Evolutionary conservation across 2,113 vertebrate genomes (phyloP), one percentile per base, ranked within the genome.

Genomic region (Paramisgurnus dabryanus): DNA sequence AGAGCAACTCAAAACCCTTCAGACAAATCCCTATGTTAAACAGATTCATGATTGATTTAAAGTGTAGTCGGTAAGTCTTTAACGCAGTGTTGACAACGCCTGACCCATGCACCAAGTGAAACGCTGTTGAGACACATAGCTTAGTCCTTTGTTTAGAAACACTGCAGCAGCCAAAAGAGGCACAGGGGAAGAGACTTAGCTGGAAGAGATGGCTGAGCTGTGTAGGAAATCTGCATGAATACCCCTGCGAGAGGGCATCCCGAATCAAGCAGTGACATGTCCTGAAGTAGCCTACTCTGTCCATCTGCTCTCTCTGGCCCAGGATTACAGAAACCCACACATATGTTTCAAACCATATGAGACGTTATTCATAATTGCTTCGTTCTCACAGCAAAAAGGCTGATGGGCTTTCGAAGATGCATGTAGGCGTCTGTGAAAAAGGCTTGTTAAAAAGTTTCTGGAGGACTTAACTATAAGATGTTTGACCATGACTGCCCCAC

Each of bases 21-120:
- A 79, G 45, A 75, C 47, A 76, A 64, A 69, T 75, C 65, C 66
- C 57, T 80, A n/a, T 34, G 34, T 69, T 76, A 50, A 74, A 79
- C 45, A 71, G 0, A 10, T 58, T 7, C 10, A 67, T 7, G 22
- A 72, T 6, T 73, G 78, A 69, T 78, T 78, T 80, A 68, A 72
- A 72, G 22, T 7, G 67, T 73, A 69, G 73, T 4, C 5, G 55
- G 77, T 11, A n/a, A 70, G 17, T 55, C 41, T 63, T 67, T 18
- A 63, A 53, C 2, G 50, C 50, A 49, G 18, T 2, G 27, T 58
- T 22, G 40, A 61, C 63, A 41, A 40, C 1, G 57, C 22, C 47
- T 60, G 55, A 69, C 65, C 7, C 55, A 60, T 58, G 65, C 17
- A 22, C 5, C 47, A 17, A 45, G 72, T 40, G 40, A n/a, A 22